Evolutionary conservation across 30 jellyfish, hydroid and myxozoan genomes (phyloP), one percentile per base, ranked within the genome.

Genomic region (Rhopilema esculentum): DNA sequence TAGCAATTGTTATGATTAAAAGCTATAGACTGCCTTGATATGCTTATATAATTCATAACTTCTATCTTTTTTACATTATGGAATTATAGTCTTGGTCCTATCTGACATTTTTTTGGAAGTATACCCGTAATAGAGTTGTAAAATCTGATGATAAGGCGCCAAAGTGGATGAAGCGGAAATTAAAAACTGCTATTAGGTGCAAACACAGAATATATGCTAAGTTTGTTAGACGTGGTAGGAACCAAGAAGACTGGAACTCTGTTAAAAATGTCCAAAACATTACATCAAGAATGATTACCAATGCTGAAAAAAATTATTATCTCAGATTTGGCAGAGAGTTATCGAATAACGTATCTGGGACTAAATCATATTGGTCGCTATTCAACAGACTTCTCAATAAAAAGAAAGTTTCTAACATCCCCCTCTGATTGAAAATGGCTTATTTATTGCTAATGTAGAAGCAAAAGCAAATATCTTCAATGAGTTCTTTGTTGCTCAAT

Each of bases 141-240:
- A 80, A 80, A 65, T 83, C 33, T 50, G 21, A 63, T 83, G 84
- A 83, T 28, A 69, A 83, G 50, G 92, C 69, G 72, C 85, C 86
- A 65, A 78, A 85, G 30, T 83, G 85, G 78, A 83, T 83, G 71
- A 69, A 68, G 28, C 92, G 28, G 23, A 86, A 83, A 72, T 57
- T 83, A 49, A 83, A 83, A 33, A 83, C 92, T 67, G 92, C 79
- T 22, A 83, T 83, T 50, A 83, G 62, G 28, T 64, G 85, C 8
- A 83, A 69, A 69, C 92, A 79, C 68, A 69, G 78, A 83, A 66
- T 83, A 17, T 83, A 69, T 69, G 75, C 64, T 26, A 83, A 69
- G 63, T 69, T 62, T 83, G 85, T 83, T 29, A 53, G 69, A 69
- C 73, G 92, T 20, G 91, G 91, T 26, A 48, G 49, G 40, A 67